Percentiles rank a stretch among this genome's conserved stretches.
Evolutionary conservation across 2,888 invertebrate genomes (phyloP).

Genomic region (Acleris cristana): DNA sequence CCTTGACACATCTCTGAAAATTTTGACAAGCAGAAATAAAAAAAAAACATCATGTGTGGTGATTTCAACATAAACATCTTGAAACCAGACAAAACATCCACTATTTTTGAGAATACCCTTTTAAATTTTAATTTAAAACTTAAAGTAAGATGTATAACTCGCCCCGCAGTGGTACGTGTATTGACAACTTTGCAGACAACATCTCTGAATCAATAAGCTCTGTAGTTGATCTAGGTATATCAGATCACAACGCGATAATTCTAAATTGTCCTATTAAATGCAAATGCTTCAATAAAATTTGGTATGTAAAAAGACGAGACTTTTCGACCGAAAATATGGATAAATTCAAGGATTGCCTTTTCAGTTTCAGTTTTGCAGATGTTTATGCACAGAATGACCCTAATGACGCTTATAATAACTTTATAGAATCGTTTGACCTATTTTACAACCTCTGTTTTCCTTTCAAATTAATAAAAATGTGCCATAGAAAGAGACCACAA

Average conservation of each 20-base stretch:
- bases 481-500: background rate
- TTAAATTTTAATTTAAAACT: background rate
- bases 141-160: background rate
- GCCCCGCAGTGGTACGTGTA: background rate
- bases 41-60: too few species aligned
- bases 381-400: background rate
- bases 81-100: background rate
- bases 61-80: background rate
- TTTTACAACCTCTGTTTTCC: background rate
- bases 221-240: background rate
- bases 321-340: background rate
- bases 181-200: slow-evolving; percentile 1
- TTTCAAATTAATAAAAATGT: background rate
- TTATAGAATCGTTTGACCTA: background rate
- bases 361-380: background rate
- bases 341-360: background rate
- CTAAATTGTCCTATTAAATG: background rate
- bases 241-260: background rate
- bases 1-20: background rate
- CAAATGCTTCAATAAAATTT: background rate
- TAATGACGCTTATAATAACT: background rate
- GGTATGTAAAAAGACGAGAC: slow-evolving; percentile 6
- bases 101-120: background rate
- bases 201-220: background rate
- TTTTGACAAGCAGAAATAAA: background rate